Conservation (phyloP, 2,797 vertebrate species). For the Carcharodon carcharias region DNA sequence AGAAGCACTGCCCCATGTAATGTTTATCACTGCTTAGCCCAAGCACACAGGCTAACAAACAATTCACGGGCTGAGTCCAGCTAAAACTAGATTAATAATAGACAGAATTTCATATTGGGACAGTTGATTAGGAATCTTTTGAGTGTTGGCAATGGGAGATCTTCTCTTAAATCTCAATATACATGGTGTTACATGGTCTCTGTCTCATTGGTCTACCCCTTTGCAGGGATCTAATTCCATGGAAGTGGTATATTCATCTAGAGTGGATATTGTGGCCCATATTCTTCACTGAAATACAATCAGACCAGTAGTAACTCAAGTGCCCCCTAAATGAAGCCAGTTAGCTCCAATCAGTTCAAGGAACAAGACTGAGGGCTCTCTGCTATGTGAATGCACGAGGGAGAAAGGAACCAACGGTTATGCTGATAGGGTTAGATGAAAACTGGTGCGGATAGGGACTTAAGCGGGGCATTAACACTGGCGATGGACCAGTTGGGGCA, state of each 20-base stretch:
- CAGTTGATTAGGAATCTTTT: not conserved
- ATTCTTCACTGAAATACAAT: too few species aligned
- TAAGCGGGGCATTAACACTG: not conserved
- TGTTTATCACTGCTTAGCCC: not conserved
- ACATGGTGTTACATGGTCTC: not conserved
- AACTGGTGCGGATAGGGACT: not conserved
- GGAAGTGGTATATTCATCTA: too few species aligned
- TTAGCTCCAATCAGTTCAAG: too few species aligned
- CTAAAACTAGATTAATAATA: not conserved
- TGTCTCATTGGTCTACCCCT: too few species aligned
- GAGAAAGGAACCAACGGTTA: not conserved
- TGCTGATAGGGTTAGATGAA: not conserved
- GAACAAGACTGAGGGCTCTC: too few species aligned
- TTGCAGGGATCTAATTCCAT: too few species aligned
- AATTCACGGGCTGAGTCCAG: not conserved
- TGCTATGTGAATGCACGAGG: not conserved
- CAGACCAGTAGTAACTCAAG: too few species aligned
- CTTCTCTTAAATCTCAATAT: not conserved
- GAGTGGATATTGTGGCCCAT: too few species aligned
- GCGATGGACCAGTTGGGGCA: not conserved
- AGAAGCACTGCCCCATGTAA: not conserved
- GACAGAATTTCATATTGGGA: not conserved
- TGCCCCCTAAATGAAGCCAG: too few species aligned
- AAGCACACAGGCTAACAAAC: not conserved
- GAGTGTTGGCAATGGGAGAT: not conserved